A percentile compares a stretch with the other conserved stretches of the same genome.
phyloP scores from a whole-genome alignment of 1,140 invertebrate species.

The Cherax quadricarinatus region DNA sequence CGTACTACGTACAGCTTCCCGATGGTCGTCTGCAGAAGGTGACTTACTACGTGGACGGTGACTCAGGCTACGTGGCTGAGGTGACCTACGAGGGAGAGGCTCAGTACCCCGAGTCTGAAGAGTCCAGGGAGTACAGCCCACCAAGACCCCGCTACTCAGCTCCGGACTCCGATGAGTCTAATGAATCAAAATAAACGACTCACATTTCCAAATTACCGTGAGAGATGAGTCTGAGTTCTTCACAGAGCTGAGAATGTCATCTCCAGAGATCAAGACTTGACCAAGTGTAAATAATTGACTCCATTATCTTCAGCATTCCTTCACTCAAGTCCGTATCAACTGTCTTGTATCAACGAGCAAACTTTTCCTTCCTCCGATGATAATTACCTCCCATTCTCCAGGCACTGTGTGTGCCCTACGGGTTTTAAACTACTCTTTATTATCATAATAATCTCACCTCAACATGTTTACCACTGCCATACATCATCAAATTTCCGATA shows the following conservation, averaged over 20 bases:
- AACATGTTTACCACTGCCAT: no score
- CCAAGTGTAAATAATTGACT: not conserved
- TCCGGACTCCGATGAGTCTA: not conserved
- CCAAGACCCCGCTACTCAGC: not conserved
- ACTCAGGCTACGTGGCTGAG: slow-evolving; percentile 56
- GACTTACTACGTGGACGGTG: slow-evolving; percentile 42
- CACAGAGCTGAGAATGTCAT: not conserved
- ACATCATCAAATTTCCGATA: not conserved
- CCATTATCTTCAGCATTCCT: not conserved
- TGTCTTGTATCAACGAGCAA: no score
- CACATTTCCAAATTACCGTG: not conserved
- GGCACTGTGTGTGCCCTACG: no score
- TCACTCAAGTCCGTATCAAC: no score
- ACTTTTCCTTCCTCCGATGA: no score
- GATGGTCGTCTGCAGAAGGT: slow-evolving; percentile 41
- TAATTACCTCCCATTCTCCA: no score
- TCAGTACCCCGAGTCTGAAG: slow-evolving; percentile 11
- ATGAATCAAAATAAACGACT: not conserved
- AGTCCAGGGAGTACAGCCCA: not conserved
- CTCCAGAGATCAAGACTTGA: not conserved
- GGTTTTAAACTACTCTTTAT: no score
- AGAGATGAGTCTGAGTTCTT: not conserved
- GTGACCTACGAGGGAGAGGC: slow-evolving; percentile 45
- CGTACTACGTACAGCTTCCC: slow-evolving; percentile 44
- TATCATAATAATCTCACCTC: no score